Conservation (phyloP, 2,113 vertebrate genomes). For the Poicephalus meyeri region DNA sequence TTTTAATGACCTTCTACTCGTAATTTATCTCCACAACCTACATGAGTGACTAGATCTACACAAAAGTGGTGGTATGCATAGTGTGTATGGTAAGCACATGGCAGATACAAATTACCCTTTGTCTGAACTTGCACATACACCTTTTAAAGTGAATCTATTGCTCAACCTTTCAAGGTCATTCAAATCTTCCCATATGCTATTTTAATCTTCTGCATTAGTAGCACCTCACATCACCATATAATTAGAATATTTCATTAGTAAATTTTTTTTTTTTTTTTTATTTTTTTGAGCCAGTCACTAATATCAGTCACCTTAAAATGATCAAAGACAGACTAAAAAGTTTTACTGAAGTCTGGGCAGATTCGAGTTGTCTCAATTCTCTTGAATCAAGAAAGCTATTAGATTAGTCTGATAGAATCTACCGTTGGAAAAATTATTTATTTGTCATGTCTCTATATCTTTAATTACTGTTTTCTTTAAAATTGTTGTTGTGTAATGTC, state of each 20-base stretch:
- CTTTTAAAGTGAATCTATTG: neutral
- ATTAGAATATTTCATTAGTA: neutral
- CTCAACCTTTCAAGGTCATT: neutral
- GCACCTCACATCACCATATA: neutral
- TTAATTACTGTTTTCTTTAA: neutral
- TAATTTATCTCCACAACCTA: neutral
- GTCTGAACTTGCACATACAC: neutral
- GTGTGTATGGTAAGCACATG: neutral
- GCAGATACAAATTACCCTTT: neutral
- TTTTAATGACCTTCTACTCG: neutral
- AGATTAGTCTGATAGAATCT: neutral
- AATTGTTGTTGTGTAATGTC: neutral
- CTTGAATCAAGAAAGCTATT: neutral
- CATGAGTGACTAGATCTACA: neutral
- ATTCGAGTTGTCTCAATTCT: neutral
- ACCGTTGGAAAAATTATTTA: neutral
- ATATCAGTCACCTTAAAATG: neutral
- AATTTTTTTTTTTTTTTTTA: neutral
- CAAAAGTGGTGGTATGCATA: neutral
- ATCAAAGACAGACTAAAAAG: neutral
- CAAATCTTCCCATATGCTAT: neutral
- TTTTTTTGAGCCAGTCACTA: neutral
- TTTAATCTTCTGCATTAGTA: neutral
- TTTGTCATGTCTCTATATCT: neutral
- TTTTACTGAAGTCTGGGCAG: neutral